Base-by-base conservation (phyloP, 1,140 invertebrate genomes). In the Thalassaphorura encarpata region DNA sequence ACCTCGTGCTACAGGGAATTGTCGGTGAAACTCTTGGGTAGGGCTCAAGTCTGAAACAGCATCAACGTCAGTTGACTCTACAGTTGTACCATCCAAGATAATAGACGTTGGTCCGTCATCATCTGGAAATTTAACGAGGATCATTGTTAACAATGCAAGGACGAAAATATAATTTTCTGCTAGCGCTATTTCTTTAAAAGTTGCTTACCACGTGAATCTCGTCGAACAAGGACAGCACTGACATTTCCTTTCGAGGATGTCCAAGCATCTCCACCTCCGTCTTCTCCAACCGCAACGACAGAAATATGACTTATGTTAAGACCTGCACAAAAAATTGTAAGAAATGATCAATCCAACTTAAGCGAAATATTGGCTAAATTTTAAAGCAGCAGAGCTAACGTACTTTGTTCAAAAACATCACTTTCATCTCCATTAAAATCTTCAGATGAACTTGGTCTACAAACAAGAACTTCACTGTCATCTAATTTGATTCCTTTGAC, bases 251-350 rank as follows among this genome's bases (percentile, higher is more conserved):
- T 19, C 24, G 54, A 19, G 15, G 49, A 27, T 23, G 39, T 42
- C 56, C 28, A 47, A 43, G 11, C 26, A 19, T 23, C 50, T 49
- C 11, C 31, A 39, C 24, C 48, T 52, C 33, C 33, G 60, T 85
- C 82, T 59, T 87, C 84, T 54, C 87, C 87, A 1, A 92, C 87
- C 5, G 85, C 88, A 27, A 92, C 87, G 27, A 92, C 88, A 2
- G 87, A 91, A 27, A 91, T 85, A 68, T 92, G 87, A 71, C 85
- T 89, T 57, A 83, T 87, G 69, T 87, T 84, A 66, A 64, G 52
- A 49, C 59, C 62, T 61, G 29, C 11, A 36, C 33, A 36, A 46
- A 28, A 49, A 23, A 54, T 26, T 11, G 65, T 72, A 68, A 0
- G 67, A 66, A 0, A 69, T 68, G 52, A 69, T 67, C 26, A 31